Percentiles rank a stretch among this genome's conserved stretches.
phyloP scores from a whole-genome alignment of 2,888 invertebrate genomes.

The Drosophila kuntzei region DNA sequence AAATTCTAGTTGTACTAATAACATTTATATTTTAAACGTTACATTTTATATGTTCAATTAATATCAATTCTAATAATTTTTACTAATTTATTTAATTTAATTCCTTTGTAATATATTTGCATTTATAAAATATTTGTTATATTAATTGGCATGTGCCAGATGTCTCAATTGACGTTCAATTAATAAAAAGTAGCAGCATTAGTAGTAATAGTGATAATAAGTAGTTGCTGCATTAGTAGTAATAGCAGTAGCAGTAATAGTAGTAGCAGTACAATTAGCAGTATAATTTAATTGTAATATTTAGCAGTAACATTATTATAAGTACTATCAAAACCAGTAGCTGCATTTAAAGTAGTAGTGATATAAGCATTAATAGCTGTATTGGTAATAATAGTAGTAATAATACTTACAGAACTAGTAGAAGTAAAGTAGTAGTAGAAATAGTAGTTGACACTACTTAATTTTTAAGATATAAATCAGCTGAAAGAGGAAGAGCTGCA shows the following conservation, averaged over 20 bases:
- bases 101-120: too few species aligned
- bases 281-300: too few species aligned
- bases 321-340: too few species aligned
- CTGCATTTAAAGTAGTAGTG: too few species aligned
- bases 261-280: background rate
- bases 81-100: background rate
- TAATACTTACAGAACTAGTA: background rate
- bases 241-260: background rate
- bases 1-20: background rate
- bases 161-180: background rate
- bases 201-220: background rate
- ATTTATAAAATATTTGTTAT: too few species aligned
- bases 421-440: too few species aligned
- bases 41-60: background rate
- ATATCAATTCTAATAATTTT: background rate
- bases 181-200: background rate
- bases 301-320: too few species aligned
- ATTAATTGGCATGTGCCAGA: background rate
- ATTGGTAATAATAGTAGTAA: background rate
- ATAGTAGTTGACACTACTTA: background rate
- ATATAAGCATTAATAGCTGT: too few species aligned
- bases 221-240: too few species aligned
- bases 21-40: background rate
- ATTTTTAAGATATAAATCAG: slow-evolving; percentile 7
- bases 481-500: background rate